phyloP scores from a whole-genome alignment of 2,113 vertebrate genomes.

The Dryoscopus gambensis region DNA sequence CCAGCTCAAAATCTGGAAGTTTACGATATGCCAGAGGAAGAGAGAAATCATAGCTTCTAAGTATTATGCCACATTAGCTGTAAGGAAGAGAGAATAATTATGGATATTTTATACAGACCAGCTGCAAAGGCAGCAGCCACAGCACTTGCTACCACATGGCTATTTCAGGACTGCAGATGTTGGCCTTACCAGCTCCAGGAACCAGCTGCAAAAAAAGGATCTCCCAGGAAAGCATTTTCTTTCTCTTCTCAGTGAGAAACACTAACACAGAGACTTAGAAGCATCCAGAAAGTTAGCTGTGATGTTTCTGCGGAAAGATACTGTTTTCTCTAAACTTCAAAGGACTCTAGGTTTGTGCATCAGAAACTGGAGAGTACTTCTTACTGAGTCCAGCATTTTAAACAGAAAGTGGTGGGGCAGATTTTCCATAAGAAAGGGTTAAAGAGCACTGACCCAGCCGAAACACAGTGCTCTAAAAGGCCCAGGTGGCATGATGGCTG shows the following conservation, averaged over 20 bases:
- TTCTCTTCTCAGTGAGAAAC: background rate
- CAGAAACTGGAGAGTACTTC: background rate
- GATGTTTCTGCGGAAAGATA: background rate
- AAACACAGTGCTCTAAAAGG: background rate
- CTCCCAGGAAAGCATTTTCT: background rate
- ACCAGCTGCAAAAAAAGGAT: background rate
- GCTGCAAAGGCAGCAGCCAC: background rate
- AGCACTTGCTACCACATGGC: background rate
- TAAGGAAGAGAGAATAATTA: background rate
- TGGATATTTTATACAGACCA: background rate
- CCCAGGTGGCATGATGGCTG: background rate
- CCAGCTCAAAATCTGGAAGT: background rate
- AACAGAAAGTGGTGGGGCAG: background rate
- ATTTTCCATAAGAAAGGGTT: background rate
- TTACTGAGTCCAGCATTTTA: background rate
- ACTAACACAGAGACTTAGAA: background rate
- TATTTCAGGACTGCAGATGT: constrained; percentile 31
- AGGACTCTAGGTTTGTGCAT: background rate
- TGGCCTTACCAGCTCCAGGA: background rate
- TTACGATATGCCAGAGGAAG: background rate
- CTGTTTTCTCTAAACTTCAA: background rate
- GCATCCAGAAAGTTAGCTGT: background rate
- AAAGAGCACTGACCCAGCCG: background rate
- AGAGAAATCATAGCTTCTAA: constrained; percentile 57
- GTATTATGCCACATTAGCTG: background rate